Evolutionary conservation across 2,888 invertebrate species (phyloP), one percentile per base, ranked within the genome.

Genomic region (Taphrorychus bicolor): DNA sequence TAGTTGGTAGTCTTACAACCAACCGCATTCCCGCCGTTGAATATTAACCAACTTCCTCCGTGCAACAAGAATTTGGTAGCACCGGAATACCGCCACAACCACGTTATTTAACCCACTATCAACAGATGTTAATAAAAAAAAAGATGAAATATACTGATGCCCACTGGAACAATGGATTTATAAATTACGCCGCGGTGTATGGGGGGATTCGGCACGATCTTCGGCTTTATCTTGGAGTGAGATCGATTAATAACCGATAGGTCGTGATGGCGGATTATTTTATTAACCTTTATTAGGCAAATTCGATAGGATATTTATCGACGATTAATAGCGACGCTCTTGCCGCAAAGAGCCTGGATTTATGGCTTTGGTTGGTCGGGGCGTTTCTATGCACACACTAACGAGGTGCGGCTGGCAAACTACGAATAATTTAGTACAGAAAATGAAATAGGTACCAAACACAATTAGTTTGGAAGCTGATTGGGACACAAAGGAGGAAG

Each of bases 271-370:
- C 60, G 65, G 56, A 69, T 69, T 69, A 69, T 69, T 69, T 69
- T 69, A 69, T 69, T 69, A 69, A 69, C 69, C 69, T 69, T 69
- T 69, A 60, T 66, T 66, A 66, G 61, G 66, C 66, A 66, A 66
- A 66, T 57, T 66, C 66, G 66, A 66, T 66, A 59, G 61, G 61
- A 61, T 66, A 66, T 61, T 61, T 66, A 60, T 61, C 61, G 57
- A 51, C 51, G 61, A 66, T 66, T 66, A 66, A 66, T 61, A 60
- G 66, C 60, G 66, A 61, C 61, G 66, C 41, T 54, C 24, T 48
- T 24, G 56, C 66, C 51, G 61, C 66, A 61, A 60, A 66, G 57
- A 57, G 56, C 51, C 51, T 56, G 59, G 60, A 66, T 66, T 66
- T 66, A 66, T 57, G 41, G 42, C 57, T 19, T 18, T 24, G 56